These are phyloP conservation scores for Blera fallax DNA, from an alignment of 2,888 invertebrate genomes.

Conservation along the genomic window DNA sequence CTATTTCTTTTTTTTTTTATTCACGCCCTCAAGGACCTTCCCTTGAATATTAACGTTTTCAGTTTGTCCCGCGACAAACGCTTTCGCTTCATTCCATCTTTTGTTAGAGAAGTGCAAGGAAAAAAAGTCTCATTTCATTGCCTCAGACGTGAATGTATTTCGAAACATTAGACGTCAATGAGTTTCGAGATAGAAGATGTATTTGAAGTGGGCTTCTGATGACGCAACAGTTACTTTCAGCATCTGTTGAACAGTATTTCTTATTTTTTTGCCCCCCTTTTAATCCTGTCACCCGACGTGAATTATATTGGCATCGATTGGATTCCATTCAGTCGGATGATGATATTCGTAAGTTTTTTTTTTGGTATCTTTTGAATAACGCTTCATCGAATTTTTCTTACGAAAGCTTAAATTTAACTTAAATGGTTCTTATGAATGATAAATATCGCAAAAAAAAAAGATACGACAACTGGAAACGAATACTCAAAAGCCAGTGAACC, in stretches of 20 bases:
- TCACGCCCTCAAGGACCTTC: slow-evolving; percentile 10
- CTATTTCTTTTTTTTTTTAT: not conserved
- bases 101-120: not conserved
- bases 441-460: too few relatives aligned
- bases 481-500: not conserved
- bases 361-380: not conserved
- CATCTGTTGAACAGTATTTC: slow-evolving; percentile 17
- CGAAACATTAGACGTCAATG: slow-evolving; percentile 50
- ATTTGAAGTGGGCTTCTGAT: slow-evolving; percentile 15
- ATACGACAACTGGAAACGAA: not conserved
- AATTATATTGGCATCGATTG: slow-evolving; percentile 25
- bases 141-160: slow-evolving; percentile 41
- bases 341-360: not conserved
- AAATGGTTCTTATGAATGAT: not conserved
- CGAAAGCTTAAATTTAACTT: not conserved
- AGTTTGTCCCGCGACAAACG: slow-evolving; percentile 27
- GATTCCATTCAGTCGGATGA: slow-evolving; percentile 14
- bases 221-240: slow-evolving; percentile 39
- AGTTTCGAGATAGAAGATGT: slow-evolving; percentile 14
- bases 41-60: slow-evolving; percentile 26
- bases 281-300: not conserved
- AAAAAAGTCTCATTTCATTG: slow-evolving; percentile 29
- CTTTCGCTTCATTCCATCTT: not conserved
- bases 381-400: too few relatives aligned
- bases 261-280: not conserved